Percentiles rank a stretch among this genome's conserved stretches.
Evolutionary conservation across 1,140 invertebrate genomes (phyloP).

Genomic region (Sycobia sp.): DNA sequence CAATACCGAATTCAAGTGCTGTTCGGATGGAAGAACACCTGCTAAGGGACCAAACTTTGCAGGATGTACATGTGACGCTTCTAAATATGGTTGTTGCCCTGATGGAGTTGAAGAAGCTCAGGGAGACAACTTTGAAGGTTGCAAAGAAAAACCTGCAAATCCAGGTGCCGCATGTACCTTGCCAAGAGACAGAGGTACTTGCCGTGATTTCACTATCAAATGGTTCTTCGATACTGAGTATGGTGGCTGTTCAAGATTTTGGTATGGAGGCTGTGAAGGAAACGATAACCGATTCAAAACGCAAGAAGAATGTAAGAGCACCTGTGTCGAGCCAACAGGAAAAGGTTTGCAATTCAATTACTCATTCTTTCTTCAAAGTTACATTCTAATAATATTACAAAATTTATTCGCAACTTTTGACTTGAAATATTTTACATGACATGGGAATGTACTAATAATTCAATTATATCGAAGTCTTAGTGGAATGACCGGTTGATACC

Average conservation of each 20-base stretch:
- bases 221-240: constrained; percentile 90
- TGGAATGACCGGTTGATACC: too few species aligned
- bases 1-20: constrained; percentile 82
- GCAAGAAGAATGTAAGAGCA: constrained; percentile 83
- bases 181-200: constrained; percentile 76
- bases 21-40: constrained; percentile 79
- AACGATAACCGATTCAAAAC: constrained; percentile 87
- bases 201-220: constrained; percentile 82
- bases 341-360: constrained; percentile 71
- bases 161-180: constrained; percentile 76
- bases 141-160: constrained; percentile 70
- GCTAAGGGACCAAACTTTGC: constrained; percentile 72
- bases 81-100: constrained; percentile 83
- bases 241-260: constrained; percentile 89
- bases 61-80: constrained; percentile 80
- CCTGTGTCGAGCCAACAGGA: constrained; percentile 85
- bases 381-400: neutral
- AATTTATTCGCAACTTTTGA: neutral
- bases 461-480: too few species aligned
- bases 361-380: neutral
- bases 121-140: constrained; percentile 84
- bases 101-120: constrained; percentile 80
- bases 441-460: too few species aligned
- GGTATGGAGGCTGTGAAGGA: constrained; percentile 93
- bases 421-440: neutral